These are phyloP conservation scores for Sinopyrophorus schimmeli DNA, from an alignment of 2,888 invertebrate species.

Conservation along the genomic window DNA sequence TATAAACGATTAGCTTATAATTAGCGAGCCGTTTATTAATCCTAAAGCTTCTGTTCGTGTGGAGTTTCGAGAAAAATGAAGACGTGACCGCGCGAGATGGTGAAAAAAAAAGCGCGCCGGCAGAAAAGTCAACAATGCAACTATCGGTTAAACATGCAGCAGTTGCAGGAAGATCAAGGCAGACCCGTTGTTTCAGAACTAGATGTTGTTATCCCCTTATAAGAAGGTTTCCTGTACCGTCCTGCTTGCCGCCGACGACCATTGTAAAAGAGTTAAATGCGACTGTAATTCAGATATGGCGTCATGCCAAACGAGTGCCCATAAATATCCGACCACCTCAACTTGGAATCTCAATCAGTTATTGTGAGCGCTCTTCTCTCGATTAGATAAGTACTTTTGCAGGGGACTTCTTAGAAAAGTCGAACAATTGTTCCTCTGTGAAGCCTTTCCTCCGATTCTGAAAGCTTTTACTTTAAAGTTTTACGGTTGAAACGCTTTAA, in stretches of 20 bases:
- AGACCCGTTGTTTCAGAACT: constrained; percentile 28
- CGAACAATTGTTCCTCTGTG: no score
- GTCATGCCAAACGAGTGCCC: constrained; percentile 35
- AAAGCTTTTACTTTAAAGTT: no score
- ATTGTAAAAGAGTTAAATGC: constrained; percentile 30
- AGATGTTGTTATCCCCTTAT: constrained; percentile 31
- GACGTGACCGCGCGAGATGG: constrained; percentile 24
- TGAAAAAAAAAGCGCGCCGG: constrained; percentile 25
- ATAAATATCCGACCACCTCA: constrained; percentile 36
- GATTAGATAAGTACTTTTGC: no score
- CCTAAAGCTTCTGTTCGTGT: no score
- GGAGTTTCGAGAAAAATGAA: no score
- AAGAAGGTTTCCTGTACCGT: constrained; percentile 27
- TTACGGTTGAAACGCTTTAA: no score
- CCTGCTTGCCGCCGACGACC: constrained; percentile 30
- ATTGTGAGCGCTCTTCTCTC: constrained; percentile 16
- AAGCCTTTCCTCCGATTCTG: no score
- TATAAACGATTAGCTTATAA: no score
- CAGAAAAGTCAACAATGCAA: constrained; percentile 26
- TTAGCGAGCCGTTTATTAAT: no score
- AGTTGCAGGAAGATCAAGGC: constrained; percentile 27
- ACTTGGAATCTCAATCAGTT: constrained; percentile 34
- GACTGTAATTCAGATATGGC: constrained; percentile 33
- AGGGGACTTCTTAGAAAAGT: no score
- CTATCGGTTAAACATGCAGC: constrained; percentile 25